Base-by-base conservation (phyloP, 2,888 invertebrate genomes). In the Cephus spinipes region DNA sequence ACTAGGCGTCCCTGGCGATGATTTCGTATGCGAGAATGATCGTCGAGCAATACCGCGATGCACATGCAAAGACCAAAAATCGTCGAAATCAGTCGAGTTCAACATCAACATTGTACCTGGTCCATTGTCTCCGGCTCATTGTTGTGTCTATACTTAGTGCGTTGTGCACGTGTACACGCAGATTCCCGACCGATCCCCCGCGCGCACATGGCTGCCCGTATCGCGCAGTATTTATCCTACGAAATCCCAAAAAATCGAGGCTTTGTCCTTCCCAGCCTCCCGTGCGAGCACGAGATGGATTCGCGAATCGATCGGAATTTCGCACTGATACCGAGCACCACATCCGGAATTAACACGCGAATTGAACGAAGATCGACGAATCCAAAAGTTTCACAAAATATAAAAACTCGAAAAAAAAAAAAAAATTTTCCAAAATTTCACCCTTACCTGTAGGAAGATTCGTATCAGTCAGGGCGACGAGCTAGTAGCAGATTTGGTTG, bases 11-110 rank as follows among this genome's bases (percentile, higher is more conserved):
- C 84, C 83, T 86, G 85, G 86, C 87, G 85, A 90, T 90, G 90
- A 90, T 90, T 90, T 90, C 88, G 88, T 90, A 90, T 90, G 90
- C 89, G 89, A 88, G 89, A 90, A 90, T 90, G 86, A 90, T 89
- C 90, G 89, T 89, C 87, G 88, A 86, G 89, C 85, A 87, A 84
- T 83, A 85, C 69, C 85, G 86, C 87, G 88, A 87, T 86, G 90
- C 87, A 87, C 88, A 87, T 87, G 87, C 85, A 88, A 90, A 90
- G 90, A 87, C 89, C 90, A 90, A 90, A 91, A 91, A 91, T 91
- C 89, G 89, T 90, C 89, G 89, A 91, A 91, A 91, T 91, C 91
- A 90, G 90, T 90, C 89, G 91, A 90, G 91, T 91, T 90, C 90
- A 91, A 90, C 90, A 91, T 90, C 89, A 88, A 89, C 89, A 90